These are phyloP conservation scores for Microtus pennsylvanicus DNA, from an alignment of 2,113 vertebrate species.

Conservation along the genomic window DNA sequence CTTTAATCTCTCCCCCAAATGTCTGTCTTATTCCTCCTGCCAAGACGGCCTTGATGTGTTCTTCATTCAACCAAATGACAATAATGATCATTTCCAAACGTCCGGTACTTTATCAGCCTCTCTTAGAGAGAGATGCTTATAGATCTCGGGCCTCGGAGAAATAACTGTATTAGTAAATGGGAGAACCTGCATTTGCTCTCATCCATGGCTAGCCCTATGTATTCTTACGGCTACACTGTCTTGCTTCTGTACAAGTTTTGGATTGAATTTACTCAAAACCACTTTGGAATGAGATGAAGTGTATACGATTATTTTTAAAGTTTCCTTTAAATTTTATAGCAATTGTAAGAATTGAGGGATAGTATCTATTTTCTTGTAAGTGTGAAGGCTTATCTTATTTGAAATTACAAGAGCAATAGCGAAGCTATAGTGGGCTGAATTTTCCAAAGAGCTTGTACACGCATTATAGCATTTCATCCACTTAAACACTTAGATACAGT, in stretches of 20 bases:
- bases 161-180: not conserved
- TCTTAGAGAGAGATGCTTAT: not conserved
- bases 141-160: not conserved
- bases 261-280: conserved; percentile 10
- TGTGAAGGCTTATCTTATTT: conserved; percentile 47
- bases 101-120: not conserved
- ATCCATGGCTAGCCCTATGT: not conserved
- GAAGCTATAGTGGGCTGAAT: conserved; percentile 22
- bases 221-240: not conserved
- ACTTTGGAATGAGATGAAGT: conserved; percentile 39
- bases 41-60: conserved; percentile 2
- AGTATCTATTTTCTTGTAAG: conserved; percentile 34
- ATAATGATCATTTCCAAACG: conserved; percentile 27
- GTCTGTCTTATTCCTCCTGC: conserved; percentile 19
- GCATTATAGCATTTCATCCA: conserved; percentile 17
- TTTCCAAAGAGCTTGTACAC: conserved; percentile 17
- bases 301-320: not conserved
- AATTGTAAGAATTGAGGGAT: conserved; percentile 17
- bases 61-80: conserved; percentile 43
- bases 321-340: conserved; percentile 34
- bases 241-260: not conserved
- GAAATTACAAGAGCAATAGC: conserved; percentile 49
- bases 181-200: not conserved
- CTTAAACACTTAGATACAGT: conserved; percentile 58
- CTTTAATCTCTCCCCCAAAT: conserved; percentile 14